Conservation (phyloP, 1,140 invertebrate genomes). For the Planococcus citri region DNA sequence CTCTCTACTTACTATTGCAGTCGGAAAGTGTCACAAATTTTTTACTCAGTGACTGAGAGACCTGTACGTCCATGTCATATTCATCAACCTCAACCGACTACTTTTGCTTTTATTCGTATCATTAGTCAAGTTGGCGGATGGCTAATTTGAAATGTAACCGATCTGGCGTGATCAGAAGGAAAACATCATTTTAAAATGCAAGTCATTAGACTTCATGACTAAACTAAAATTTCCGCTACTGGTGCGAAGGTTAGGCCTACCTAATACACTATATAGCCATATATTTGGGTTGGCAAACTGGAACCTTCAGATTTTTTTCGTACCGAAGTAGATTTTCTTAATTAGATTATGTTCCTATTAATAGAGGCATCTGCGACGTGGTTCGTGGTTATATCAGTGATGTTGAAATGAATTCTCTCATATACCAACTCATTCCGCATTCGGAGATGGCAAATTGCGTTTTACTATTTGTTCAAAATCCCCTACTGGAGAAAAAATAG, state of each 20-base stretch:
- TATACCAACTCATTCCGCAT: too few relatives aligned
- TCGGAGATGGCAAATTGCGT: too few relatives aligned
- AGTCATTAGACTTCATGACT: background rate
- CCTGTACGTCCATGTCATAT: background rate
- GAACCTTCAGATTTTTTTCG: background rate
- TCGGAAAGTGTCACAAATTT: background rate
- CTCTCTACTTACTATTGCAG: too few relatives aligned
- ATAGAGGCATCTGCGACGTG: too few relatives aligned
- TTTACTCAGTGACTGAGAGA: background rate
- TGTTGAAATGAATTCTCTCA: too few relatives aligned
- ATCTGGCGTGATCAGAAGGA: background rate
- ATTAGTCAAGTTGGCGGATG: background rate
- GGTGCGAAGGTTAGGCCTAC: background rate
- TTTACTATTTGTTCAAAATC: too few relatives aligned
- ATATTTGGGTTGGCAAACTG: background rate
- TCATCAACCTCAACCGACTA: background rate
- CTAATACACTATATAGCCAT: too few relatives aligned
- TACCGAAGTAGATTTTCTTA: background rate
- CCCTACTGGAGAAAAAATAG: too few relatives aligned
- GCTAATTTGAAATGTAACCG: background rate
- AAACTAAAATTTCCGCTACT: conserved; percentile 3
- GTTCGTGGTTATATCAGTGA: too few relatives aligned
- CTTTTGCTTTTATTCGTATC: background rate
- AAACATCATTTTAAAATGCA: background rate
- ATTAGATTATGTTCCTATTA: background rate